Conservation (phyloP, 2,797 vertebrate species). For the Ceyx erithaca region DNA sequence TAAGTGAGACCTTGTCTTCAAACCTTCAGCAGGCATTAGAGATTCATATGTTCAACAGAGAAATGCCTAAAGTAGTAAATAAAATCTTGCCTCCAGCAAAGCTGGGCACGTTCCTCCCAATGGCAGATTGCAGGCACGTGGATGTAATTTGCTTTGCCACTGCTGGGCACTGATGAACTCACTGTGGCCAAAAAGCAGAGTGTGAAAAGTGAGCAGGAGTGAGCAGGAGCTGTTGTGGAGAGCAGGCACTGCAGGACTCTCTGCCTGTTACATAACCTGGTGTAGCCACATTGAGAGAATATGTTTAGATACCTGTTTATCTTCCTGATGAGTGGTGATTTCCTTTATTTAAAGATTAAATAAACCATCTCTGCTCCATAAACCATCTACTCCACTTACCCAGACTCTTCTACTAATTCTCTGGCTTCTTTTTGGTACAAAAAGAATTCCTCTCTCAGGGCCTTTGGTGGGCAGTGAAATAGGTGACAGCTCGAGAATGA, state of each 20-base stretch:
- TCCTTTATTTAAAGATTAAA: not conserved
- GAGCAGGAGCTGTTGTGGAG: not conserved
- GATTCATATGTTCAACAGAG: not conserved
- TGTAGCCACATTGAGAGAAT: not conserved
- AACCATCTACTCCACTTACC: not conserved
- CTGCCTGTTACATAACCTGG: not conserved
- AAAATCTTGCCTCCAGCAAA: not conserved
- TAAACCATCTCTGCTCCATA: not conserved
- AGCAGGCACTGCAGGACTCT: not conserved
- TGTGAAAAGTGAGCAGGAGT: not conserved
- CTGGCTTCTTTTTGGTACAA: not conserved
- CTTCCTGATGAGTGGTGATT: not conserved
- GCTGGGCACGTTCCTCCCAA: not conserved
- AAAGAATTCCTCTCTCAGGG: not conserved
- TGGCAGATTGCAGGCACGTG: not conserved
- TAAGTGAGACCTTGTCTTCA: not conserved
- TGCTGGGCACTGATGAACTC: not conserved
- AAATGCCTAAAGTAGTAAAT: not conserved
- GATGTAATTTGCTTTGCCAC: not conserved
- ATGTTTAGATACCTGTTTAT: not conserved
- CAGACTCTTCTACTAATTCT: not conserved
- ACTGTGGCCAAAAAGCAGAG: not conserved
- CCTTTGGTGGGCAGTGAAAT: not conserved
- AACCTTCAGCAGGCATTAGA: not conserved
- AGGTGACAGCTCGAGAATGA: not conserved